phyloP scores from a whole-genome alignment of 2,888 invertebrate species.

The Buathra laborator region DNA sequence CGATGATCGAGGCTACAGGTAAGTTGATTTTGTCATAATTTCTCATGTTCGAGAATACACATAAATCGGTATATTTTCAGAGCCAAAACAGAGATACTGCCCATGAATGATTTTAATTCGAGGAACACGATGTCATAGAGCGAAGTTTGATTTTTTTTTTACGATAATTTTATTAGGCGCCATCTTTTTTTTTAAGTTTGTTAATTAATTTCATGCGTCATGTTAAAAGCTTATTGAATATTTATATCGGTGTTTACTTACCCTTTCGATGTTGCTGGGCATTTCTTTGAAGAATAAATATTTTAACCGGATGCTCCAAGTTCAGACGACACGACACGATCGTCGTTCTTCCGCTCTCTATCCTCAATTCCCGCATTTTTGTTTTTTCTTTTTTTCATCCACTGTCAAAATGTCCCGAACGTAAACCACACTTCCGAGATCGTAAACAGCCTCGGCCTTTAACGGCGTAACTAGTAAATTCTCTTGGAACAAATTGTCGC shows the following conservation, averaged over 20 bases:
- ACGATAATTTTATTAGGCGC: background rate
- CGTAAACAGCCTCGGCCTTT: slow-evolving; percentile 48
- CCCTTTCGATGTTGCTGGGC: background rate
- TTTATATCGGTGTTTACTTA: background rate
- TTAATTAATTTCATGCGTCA: too few relatives aligned
- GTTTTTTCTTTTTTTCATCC: slow-evolving; percentile 52
- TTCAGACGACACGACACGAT: slow-evolving; percentile 17
- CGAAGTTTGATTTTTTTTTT: background rate
- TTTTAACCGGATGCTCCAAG: background rate
- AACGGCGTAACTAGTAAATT: slow-evolving; percentile 51
- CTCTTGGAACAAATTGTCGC: slow-evolving; percentile 64
- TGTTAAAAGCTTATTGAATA: background rate
- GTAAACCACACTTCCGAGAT: slow-evolving; percentile 60
- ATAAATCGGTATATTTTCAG: slow-evolving; percentile 33
- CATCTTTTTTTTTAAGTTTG: background rate
- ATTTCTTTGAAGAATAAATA: background rate
- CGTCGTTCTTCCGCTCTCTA: slow-evolving; percentile 19
- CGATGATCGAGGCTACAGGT: slow-evolving; percentile 71
- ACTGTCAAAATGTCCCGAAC: slow-evolving; percentile 65
- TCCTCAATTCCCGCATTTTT: slow-evolving; percentile 15
- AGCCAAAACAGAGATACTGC: slow-evolving; percentile 44
- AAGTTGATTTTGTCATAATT: background rate
- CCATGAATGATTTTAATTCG: background rate
- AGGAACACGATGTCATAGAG: slow-evolving; percentile 5
- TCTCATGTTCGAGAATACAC: background rate